Conservation (phyloP, 2,797 vertebrate species). For the Gastrophryne carolinensis region DNA sequence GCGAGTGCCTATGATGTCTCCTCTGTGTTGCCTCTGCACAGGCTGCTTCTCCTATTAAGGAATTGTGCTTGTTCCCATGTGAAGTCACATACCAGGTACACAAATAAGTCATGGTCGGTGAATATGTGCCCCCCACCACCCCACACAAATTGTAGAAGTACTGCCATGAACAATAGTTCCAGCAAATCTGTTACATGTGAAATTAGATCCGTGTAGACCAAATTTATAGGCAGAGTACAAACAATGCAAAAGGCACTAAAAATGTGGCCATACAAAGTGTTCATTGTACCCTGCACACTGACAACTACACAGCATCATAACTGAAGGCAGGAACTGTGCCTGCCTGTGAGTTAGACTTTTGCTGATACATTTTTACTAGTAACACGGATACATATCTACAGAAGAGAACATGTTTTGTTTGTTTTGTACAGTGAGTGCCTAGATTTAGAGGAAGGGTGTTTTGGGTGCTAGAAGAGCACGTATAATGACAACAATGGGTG, state of each 20-base stretch:
- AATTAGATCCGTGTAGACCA: background rate
- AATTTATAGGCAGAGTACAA: background rate
- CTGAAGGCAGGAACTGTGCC: too few relatives aligned
- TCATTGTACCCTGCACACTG: too few relatives aligned
- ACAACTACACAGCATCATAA: too few relatives aligned
- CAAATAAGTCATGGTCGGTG: slow-evolving; percentile 44
- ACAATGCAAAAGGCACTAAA: background rate
- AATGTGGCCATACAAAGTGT: too few relatives aligned
- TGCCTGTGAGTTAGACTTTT: too few relatives aligned
- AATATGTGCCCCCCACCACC: background rate
- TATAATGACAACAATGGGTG: too few relatives aligned
- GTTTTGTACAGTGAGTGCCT: too few relatives aligned
- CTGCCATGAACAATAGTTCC: background rate
- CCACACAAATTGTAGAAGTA: background rate
- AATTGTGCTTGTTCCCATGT: slow-evolving; percentile 47
- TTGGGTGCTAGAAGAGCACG: too few relatives aligned
- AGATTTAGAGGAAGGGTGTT: too few relatives aligned
- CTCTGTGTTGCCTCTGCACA: slow-evolving; percentile 17
- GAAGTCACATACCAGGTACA: slow-evolving; percentile 52
- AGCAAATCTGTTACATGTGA: background rate
- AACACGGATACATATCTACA: too few relatives aligned
- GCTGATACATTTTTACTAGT: too few relatives aligned
- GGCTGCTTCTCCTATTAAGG: slow-evolving; percentile 49
- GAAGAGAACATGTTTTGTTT: too few relatives aligned
- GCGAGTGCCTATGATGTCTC: slow-evolving; percentile 49